Evolutionary conservation across 2,113 vertebrate species (phyloP).

Genomic region (Gymnorhina tibicen): DNA sequence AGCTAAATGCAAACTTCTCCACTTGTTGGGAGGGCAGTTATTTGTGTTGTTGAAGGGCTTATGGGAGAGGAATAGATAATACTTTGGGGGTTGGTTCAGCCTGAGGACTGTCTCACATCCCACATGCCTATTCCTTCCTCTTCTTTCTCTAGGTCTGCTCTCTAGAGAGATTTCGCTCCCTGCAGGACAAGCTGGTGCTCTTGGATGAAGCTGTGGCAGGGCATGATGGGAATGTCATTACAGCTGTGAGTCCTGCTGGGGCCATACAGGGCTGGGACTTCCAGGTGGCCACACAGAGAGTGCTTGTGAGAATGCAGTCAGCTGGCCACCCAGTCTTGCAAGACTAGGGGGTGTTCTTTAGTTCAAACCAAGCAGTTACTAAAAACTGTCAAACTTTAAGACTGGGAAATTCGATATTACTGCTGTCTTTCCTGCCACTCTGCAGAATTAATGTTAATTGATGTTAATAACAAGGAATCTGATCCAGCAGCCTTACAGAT

Average conservation of each 20-base stretch:
- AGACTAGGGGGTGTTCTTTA: not conserved
- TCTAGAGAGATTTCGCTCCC: slow-evolving; percentile 88
- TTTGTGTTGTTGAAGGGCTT: not conserved
- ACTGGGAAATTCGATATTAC: not conserved
- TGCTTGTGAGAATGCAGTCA: not conserved
- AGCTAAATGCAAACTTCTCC: not conserved
- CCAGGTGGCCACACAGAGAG: not conserved
- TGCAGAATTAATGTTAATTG: not conserved
- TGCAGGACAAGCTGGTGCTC: slow-evolving; percentile 90
- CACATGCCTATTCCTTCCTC: not conserved
- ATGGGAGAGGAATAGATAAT: not conserved
- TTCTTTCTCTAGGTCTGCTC: slow-evolving; percentile 74
- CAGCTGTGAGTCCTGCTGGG: slow-evolving; percentile 76
- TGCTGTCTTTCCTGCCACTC: not conserved
- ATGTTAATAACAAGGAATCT: not conserved
- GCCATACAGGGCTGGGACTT: not conserved
- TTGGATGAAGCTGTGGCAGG: slow-evolving; percentile 84
- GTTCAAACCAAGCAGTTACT: not conserved
- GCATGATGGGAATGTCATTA: slow-evolving; percentile 93
- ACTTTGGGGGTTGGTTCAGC: not conserved
- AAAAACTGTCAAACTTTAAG: not conserved
- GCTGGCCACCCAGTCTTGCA: not conserved
- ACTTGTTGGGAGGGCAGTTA: not conserved
- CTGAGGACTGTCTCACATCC: not conserved
- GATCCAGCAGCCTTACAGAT: not conserved